Evolutionary conservation across 1,140 invertebrate species (phyloP), one percentile per base, ranked within the genome.

Genomic region (Diabrotica undecimpunctata): DNA sequence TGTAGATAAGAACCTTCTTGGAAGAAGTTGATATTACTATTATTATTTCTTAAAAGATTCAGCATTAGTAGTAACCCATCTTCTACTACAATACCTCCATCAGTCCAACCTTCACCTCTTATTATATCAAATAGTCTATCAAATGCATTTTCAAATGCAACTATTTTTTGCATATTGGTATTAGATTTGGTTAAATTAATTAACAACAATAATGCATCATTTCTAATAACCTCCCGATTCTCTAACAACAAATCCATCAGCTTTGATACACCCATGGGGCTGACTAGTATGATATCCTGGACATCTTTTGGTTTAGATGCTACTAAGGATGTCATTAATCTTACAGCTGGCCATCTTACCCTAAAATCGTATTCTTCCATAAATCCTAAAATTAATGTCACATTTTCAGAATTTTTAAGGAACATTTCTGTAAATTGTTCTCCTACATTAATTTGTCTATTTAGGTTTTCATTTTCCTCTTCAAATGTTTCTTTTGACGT

Each of bases 391-490:
- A 99, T 82, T 9, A 95, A 78, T 55, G 87, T 84, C 12, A 99
- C 88, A 80, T 95, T 96, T 66, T 96, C 92, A 11, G 86, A 81
- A 70, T 92, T 89, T 80, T 99, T 98, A 7, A 98, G 91, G 76
- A 98, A 97, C 83, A 99, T 98, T 84, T 99, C 97, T 6, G 97
- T 97, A 76, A 99, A 99, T 77, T 98, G 94, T 76, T 94, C 92
- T 8, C 97, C 96, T 71, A 87, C 88, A n/a, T 85, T 80, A 59
- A 68, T 68, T 38, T 68, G 64, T n/a, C 66, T 70, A 52, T 71
- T 70, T 10, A 71, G 64, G 7, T 62, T 68, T 57, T 87, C 84
- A 80, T 87, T 86, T 82, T 94, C 91, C 79, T 93, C 91, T 37
- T 94, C 90, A 73, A 93, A 90, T 46, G 87, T 84, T 76, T 94